A percentile compares a stretch with the other conserved stretches of the same genome.
Conservation (phyloP, 1,140 invertebrate genomes). For the Brachionus calyciflorus region DNA sequence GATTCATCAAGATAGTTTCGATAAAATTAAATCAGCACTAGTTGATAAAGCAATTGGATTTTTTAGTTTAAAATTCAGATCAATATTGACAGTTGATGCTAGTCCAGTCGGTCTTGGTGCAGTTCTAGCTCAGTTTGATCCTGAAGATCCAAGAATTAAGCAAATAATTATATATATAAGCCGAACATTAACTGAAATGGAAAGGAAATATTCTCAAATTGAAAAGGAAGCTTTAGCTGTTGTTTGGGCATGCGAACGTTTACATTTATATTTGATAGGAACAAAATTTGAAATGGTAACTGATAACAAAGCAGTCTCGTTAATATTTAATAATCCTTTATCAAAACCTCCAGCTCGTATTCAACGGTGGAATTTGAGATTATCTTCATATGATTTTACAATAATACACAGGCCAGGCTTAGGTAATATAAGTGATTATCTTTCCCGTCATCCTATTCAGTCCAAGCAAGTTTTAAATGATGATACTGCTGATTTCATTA, state of each 20-base stretch:
- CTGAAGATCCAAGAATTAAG: conserved; percentile 44
- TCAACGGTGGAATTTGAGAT: not conserved
- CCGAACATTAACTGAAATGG: conserved; percentile 44
- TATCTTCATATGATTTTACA: not conserved
- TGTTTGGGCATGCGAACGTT: not conserved
- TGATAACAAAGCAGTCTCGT: not conserved
- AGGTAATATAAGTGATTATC: not conserved
- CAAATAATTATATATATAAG: conserved; percentile 51
- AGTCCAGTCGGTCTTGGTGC: conserved; percentile 58
- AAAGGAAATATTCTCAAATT: conserved; percentile 52
- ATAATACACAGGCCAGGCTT: not conserved
- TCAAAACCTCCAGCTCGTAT: not conserved
- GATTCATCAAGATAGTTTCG: not conserved
- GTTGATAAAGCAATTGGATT: not conserved
- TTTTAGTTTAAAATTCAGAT: not conserved
- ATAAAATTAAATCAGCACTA: not conserved
- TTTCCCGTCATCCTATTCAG: not conserved
- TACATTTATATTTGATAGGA: not conserved
- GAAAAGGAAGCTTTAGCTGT: conserved; percentile 52
- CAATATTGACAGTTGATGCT: conserved; percentile 48
- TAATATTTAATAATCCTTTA: not conserved
- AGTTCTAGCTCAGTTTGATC: conserved; percentile 57
- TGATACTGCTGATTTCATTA: no score
- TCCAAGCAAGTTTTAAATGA: not conserved
- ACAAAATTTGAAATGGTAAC: conserved; percentile 25